These are phyloP conservation scores for Tenualosa thibaudeaui DNA, from an alignment of 2,797 vertebrate species.

Conservation along the genomic window DNA sequence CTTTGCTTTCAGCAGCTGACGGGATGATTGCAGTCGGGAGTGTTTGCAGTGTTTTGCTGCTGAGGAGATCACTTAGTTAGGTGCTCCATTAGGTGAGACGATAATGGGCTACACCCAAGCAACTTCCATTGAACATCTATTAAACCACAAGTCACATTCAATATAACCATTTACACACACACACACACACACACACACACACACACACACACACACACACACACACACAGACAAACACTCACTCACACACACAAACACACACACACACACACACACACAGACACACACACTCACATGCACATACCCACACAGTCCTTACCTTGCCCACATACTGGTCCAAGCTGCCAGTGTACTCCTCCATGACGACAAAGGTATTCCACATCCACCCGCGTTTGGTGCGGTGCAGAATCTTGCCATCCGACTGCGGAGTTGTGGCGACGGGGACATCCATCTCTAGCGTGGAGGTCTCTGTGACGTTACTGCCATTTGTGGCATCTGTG, in stretches of 20 bases:
- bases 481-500: neutral
- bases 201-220: neutral
- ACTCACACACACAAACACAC: neutral
- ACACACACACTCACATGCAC: neutral
- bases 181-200: neutral
- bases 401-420: conserved; percentile 78
- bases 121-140: conserved; percentile 8
- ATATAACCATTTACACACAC: neutral
- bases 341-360: conserved; percentile 95
- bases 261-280: neutral
- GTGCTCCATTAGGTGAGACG: neutral
- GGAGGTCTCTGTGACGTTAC: neutral
- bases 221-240: neutral
- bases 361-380: conserved; percentile 99
- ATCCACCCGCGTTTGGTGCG: conserved; percentile 97
- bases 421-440: conserved; percentile 60
- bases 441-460: neutral
- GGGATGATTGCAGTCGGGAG: neutral
- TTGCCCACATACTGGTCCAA: conserved; percentile 97
- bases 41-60: neutral
- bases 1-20: neutral
- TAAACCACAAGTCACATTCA: conserved; percentile 3
- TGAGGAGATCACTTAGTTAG: neutral
- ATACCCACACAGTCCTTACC: conserved; percentile 73
- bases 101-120: neutral